Conservation (phyloP, 1,140 invertebrate species). For the Hermetia illucens region DNA sequence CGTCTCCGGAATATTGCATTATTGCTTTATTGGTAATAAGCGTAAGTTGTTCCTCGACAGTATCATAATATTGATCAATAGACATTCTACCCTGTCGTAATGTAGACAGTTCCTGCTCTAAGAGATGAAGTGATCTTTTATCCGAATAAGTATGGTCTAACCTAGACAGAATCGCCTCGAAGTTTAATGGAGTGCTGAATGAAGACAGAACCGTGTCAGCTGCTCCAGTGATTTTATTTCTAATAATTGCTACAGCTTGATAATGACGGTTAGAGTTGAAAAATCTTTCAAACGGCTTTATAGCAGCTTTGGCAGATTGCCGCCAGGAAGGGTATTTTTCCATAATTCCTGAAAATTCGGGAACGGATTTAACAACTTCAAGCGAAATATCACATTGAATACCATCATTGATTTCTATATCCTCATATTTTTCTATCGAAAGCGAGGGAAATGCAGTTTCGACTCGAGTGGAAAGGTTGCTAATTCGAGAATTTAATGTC, state of each 20-base stretch:
- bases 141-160: conserved; percentile 3
- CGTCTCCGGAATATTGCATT: neutral
- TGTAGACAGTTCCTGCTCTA: conserved; percentile 1
- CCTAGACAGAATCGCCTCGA: conserved; percentile 2
- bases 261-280: too few species aligned
- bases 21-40: conserved; percentile 1
- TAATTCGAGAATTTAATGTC: too few species aligned
- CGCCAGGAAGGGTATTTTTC: neutral
- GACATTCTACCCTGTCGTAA: neutral
- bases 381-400: neutral
- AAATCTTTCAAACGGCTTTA: too few species aligned
- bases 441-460: too few species aligned
- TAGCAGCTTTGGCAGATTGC: neutral
- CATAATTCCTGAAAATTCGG: neutral
- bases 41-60: neutral
- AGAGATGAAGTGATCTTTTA: neutral
- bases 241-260: neutral
- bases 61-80: conserved; percentile 1
- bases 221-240: neutral
- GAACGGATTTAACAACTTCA: neutral
- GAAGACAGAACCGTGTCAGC: neutral
- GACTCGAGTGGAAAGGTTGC: too few species aligned
- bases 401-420: too few species aligned
- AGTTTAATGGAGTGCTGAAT: conserved; percentile 2
- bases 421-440: too few species aligned